A percentile compares a stretch with the other conserved stretches of the same genome.
Evolutionary conservation across 2,797 vertebrate species (phyloP).

Genomic region (Pelodytes ibericus): DNA sequence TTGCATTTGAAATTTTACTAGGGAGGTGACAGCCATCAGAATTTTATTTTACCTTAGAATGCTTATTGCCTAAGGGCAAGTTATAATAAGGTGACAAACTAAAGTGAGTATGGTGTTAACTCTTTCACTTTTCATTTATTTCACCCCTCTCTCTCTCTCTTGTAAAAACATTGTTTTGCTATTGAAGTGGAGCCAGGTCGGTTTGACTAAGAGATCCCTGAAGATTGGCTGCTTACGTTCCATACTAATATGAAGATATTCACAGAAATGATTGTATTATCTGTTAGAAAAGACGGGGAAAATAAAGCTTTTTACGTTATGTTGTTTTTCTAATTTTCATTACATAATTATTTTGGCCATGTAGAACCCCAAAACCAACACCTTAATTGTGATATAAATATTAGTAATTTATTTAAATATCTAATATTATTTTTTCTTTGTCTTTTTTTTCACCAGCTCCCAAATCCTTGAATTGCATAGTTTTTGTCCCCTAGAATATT

Average conservation of each 20-base stretch:
- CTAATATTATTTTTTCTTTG: too few relatives aligned
- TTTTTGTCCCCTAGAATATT: too few relatives aligned
- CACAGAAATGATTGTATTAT: conserved; percentile 38
- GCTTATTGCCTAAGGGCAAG: conserved; percentile 62
- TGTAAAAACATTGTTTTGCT: conserved; percentile 57
- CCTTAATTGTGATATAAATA: too few relatives aligned
- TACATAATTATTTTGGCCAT: too few relatives aligned
- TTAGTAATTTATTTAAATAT: too few relatives aligned
- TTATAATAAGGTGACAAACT: conserved; percentile 74
- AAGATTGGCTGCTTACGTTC: conserved; percentile 45
- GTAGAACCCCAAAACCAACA: too few relatives aligned
- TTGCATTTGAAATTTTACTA: conserved; percentile 62
- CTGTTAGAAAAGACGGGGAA: background rate
- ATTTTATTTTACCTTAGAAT: conserved; percentile 58
- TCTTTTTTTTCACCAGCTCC: too few relatives aligned
- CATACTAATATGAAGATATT: conserved; percentile 56
- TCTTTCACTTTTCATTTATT: conserved; percentile 64
- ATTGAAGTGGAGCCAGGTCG: conserved; percentile 53
- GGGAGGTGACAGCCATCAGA: conserved; percentile 57
- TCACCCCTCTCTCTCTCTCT: conserved; percentile 63
- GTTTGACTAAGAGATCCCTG: conserved; percentile 53
- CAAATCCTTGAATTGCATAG: too few relatives aligned
- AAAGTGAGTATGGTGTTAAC: conserved; percentile 63
- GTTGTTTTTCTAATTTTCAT: background rate
- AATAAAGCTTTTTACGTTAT: background rate